A percentile compares a stretch with the other conserved stretches of the same genome.
Evolutionary conservation across 2,113 vertebrate species (phyloP).

Genomic region (Gavialis gangeticus): DNA sequence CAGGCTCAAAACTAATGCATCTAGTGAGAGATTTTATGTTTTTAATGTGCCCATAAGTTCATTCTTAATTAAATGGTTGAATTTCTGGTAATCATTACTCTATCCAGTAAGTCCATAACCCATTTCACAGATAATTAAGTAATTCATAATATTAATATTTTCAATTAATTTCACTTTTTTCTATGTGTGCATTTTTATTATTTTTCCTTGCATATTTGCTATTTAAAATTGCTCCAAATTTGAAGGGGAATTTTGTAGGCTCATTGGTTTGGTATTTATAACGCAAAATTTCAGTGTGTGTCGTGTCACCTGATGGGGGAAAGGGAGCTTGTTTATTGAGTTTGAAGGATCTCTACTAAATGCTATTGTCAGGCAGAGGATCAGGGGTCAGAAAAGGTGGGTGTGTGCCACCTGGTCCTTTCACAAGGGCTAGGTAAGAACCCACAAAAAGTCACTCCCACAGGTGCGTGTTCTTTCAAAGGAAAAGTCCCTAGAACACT

Average conservation of each 20-base stretch:
- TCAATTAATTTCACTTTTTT: not conserved
- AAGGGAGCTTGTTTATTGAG: not conserved
- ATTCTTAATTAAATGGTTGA: not conserved
- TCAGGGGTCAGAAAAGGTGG: not conserved
- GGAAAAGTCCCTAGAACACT: not conserved
- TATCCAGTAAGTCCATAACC: not conserved
- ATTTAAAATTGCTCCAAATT: not conserved
- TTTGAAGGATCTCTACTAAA: not conserved
- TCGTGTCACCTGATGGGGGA: not conserved
- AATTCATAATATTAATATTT: not conserved
- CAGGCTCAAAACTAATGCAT: not conserved
- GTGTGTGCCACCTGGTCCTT: not conserved
- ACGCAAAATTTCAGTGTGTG: not conserved
- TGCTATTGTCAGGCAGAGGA: not conserved
- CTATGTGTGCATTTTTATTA: not conserved
- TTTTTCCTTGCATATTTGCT: not conserved
- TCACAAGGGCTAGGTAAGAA: not conserved
- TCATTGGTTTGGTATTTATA: not conserved
- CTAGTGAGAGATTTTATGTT: not conserved
- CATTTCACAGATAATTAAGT: not conserved
- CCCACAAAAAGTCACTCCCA: not conserved
- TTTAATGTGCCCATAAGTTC: not conserved
- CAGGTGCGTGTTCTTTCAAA: not conserved
- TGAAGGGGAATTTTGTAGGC: not conserved
- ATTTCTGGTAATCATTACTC: not conserved